Conservation (phyloP, 1,140 invertebrate species). For the Drosophila subpulchrella region DNA sequence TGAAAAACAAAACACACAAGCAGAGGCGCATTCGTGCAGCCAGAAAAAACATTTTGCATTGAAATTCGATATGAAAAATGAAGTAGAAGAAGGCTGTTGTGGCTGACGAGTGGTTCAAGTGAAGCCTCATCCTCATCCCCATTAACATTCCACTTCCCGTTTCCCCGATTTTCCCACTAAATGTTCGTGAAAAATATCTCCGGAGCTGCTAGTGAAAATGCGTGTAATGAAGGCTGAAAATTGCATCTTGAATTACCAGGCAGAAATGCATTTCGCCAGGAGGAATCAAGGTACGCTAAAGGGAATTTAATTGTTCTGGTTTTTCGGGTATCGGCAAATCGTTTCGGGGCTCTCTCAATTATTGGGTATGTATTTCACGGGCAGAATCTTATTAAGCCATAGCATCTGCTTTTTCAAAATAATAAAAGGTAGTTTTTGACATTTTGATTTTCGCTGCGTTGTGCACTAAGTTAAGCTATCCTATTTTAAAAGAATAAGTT, state of each 20-base stretch:
- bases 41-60: conserved; percentile 59
- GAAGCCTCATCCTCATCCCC: conserved; percentile 33
- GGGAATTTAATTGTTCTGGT: conserved; percentile 9
- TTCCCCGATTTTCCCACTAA: conserved; percentile 54
- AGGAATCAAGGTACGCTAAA: conserved; percentile 1
- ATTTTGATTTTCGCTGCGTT: background rate
- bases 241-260: conserved; percentile 61
- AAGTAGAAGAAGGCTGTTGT: conserved; percentile 54
- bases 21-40: conserved; percentile 8
- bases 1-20: conserved; percentile 18
- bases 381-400: background rate
- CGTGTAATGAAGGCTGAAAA: conserved; percentile 62
- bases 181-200: conserved; percentile 49
- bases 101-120: conserved; percentile 58
- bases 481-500: too few species aligned
- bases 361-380: conserved; percentile 6
- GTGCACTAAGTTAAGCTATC: too few species aligned
- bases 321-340: background rate
- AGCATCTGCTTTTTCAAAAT: background rate
- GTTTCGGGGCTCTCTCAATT: background rate
- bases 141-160: conserved; percentile 17
- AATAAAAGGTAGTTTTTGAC: background rate
- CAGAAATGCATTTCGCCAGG: conserved; percentile 13
- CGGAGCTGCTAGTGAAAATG: conserved; percentile 37
- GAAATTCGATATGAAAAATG: conserved; percentile 79